Evolutionary conservation across 2,797 vertebrate species (phyloP).

Genomic region (Oreochromis mossambicus): DNA sequence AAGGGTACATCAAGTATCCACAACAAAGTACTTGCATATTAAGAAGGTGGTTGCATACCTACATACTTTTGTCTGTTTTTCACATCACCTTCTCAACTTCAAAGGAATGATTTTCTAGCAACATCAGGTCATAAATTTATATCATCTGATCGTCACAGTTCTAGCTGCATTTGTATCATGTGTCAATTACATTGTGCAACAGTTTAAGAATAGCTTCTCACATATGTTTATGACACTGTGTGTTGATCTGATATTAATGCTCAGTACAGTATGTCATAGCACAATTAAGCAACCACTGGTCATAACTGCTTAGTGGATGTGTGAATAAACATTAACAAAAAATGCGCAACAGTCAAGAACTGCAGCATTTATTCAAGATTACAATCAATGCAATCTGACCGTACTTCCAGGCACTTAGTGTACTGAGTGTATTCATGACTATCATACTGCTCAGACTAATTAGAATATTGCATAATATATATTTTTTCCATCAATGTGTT

Average conservation of each 20-base stretch:
- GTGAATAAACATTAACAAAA: neutral
- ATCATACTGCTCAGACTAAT: neutral
- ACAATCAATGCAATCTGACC: neutral
- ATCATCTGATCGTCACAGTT: neutral
- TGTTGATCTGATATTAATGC: constrained; percentile 19
- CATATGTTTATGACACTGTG: constrained; percentile 34
- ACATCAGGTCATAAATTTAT: neutral
- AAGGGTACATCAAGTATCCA: neutral
- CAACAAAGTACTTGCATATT: neutral
- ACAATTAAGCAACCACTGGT: neutral
- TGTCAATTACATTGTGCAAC: constrained; percentile 46
- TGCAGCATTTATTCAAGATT: neutral
- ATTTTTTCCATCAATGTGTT: neutral
- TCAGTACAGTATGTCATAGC: neutral
- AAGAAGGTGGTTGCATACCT: neutral
- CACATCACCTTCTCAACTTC: neutral
- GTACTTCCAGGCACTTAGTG: neutral
- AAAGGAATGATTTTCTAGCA: neutral
- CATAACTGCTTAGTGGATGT: neutral
- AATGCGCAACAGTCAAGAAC: neutral
- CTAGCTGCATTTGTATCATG: neutral
- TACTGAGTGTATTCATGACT: neutral
- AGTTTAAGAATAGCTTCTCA: constrained; percentile 64
- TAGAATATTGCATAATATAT: neutral
- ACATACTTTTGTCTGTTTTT: neutral